These are phyloP conservation scores for Dynastes grantii DNA, from an alignment of 2,888 invertebrate species.

Conservation along the genomic window DNA sequence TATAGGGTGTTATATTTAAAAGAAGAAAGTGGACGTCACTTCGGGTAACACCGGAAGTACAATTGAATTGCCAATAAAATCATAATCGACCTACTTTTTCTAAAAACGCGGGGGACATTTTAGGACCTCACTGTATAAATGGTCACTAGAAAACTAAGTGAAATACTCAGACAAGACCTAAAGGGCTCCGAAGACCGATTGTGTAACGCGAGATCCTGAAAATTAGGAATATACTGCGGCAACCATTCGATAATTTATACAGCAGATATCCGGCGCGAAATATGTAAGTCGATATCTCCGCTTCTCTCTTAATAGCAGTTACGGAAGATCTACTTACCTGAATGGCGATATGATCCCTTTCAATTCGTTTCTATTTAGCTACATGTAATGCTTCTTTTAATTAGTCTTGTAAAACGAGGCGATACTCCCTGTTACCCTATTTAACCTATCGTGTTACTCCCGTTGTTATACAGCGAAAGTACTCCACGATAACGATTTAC, in stretches of 20 bases:
- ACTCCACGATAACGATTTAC: too few relatives aligned
- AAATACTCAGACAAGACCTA: too few relatives aligned
- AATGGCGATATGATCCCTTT: not conserved
- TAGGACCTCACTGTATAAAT: too few relatives aligned
- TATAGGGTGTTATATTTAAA: too few relatives aligned
- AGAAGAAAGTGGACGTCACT: too few relatives aligned
- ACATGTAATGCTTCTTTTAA: slow-evolving; percentile 27
- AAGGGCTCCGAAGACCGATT: not conserved
- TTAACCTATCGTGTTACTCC: not conserved
- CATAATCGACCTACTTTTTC: too few relatives aligned
- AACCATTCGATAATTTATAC: not conserved
- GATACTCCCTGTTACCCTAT: not conserved
- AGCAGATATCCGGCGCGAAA: not conserved
- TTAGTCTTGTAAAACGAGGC: slow-evolving; percentile 20
- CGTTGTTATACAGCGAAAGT: too few relatives aligned
- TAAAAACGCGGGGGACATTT: too few relatives aligned
- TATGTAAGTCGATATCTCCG: not conserved
- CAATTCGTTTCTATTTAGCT: not conserved
- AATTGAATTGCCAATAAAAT: too few relatives aligned
- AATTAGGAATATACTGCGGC: not conserved
- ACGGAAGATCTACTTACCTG: not conserved
- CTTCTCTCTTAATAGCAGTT: not conserved
- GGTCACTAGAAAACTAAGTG: too few relatives aligned
- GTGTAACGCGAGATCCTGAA: not conserved
- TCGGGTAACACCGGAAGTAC: too few relatives aligned